A percentile compares a stretch with the other conserved stretches of the same genome.
Evolutionary conservation across 2,797 vertebrate species (phyloP).

Genomic region (Tiaroga cobitis): DNA sequence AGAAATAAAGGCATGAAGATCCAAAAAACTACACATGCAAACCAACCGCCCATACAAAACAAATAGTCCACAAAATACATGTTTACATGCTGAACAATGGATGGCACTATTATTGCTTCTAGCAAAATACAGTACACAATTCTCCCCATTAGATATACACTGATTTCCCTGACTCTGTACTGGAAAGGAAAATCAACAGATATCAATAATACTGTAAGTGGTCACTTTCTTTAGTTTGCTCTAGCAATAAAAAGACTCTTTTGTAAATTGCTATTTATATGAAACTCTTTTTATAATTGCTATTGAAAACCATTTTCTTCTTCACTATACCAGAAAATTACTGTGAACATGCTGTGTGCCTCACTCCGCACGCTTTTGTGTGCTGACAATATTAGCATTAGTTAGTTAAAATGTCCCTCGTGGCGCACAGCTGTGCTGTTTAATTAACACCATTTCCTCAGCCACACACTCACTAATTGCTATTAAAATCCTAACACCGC

Average conservation of each 20-base stretch:
- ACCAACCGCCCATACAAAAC: neutral
- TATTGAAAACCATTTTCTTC: constrained; percentile 68
- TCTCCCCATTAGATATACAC: neutral
- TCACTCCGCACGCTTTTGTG: constrained; percentile 68
- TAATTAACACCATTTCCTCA: constrained; percentile 74
- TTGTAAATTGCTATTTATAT: neutral
- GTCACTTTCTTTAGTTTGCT: neutral
- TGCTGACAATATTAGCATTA: constrained; percentile 73
- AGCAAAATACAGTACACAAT: neutral
- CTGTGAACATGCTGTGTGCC: constrained; percentile 70
- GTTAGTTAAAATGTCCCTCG: constrained; percentile 73
- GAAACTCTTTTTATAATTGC: constrained; percentile 10
- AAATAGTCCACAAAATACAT: neutral
- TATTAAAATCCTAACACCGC: constrained; percentile 61
- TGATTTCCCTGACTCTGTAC: neutral
- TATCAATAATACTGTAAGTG: neutral
- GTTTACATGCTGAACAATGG: constrained; percentile 1
- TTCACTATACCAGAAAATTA: constrained; percentile 72
- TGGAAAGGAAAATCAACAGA: neutral
- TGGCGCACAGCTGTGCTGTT: constrained; percentile 79
- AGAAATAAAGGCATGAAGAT: neutral
- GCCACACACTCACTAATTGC: constrained; percentile 69
- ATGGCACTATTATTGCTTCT: neutral
- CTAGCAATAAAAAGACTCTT: constrained; percentile 29
- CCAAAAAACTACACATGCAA: neutral